Conservation (phyloP, 2,797 vertebrate genomes). For the Ctenopoma multispine region DNA sequence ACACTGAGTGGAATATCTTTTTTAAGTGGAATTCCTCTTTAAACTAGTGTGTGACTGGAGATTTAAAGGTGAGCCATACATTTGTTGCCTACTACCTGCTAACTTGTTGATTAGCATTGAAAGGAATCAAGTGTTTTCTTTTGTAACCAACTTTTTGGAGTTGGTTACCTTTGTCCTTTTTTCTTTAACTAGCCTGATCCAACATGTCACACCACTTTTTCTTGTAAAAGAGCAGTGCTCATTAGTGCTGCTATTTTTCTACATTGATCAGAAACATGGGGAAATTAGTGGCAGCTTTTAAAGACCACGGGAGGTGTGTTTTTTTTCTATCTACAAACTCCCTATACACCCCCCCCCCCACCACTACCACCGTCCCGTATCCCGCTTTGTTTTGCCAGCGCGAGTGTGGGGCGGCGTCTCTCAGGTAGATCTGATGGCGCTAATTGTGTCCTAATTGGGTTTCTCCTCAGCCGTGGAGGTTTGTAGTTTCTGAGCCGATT, state of each 20-base stretch:
- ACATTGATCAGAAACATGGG: conserved; percentile 38
- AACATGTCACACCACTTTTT: background rate
- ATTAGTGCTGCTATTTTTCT: conserved; percentile 30
- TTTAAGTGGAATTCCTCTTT: conserved; percentile 28
- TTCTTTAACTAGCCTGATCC: conserved; percentile 17
- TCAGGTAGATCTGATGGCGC: conserved; percentile 63
- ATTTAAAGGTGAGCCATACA: conserved; percentile 62
- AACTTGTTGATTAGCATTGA: conserved; percentile 65
- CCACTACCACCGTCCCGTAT: conserved; percentile 4
- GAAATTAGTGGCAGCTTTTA: conserved; percentile 43
- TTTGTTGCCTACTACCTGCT: conserved; percentile 3
- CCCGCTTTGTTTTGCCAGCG: conserved; percentile 61
- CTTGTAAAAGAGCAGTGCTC: background rate
- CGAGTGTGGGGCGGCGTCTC: background rate
- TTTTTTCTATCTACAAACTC: background rate
- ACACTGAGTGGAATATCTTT: conserved; percentile 34
- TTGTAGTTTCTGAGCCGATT: conserved; percentile 44
- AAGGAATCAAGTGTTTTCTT: background rate
- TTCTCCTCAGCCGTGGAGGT: conserved; percentile 24
- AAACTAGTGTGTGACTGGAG: conserved; percentile 25
- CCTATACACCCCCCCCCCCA: background rate
- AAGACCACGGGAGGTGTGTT: conserved; percentile 18
- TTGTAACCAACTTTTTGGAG: conserved; percentile 29
- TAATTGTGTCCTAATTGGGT: conserved; percentile 69
- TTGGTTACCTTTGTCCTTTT: background rate